A percentile compares a stretch with the other conserved stretches of the same genome.
Evolutionary conservation across 2,113 vertebrate genomes (phyloP).

Genomic region (Brachypodius melanocephalos): DNA sequence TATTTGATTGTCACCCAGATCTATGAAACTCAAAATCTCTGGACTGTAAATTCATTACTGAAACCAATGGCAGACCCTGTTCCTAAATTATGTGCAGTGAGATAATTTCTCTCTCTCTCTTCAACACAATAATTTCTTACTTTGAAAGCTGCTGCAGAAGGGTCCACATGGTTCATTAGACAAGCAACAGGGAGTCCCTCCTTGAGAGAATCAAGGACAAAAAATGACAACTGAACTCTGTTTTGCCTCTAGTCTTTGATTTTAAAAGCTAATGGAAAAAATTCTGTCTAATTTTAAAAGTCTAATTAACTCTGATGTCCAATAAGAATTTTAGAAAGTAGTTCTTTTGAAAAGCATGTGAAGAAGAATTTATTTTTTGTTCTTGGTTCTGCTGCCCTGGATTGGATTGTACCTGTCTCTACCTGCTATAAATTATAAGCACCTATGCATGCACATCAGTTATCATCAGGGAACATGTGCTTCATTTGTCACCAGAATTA

Average conservation of each 20-base stretch:
- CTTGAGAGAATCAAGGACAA: neutral
- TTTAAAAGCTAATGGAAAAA: neutral
- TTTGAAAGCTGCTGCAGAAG: neutral
- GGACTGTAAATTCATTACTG: neutral
- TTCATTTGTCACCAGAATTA: neutral
- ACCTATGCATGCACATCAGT: neutral
- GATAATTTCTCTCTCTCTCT: neutral
- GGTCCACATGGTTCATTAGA: neutral
- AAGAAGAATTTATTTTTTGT: neutral
- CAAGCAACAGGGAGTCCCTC: neutral
- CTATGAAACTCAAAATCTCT: neutral
- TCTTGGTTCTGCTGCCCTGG: neutral
- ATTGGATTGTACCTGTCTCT: neutral
- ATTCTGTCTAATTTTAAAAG: neutral
- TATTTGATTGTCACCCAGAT: neutral
- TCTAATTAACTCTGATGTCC: conserved; percentile 12
- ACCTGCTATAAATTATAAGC: neutral
- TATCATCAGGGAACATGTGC: neutral
- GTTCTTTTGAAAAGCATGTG: neutral
- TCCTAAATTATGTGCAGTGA: neutral
- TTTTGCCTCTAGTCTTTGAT: neutral
- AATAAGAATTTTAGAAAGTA: neutral
- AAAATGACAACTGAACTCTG: neutral
- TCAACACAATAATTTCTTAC: neutral
- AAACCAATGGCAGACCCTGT: neutral